These are phyloP conservation scores for Meteorus cinctellus DNA, from an alignment of 2,888 invertebrate genomes.

Conservation along the genomic window DNA sequence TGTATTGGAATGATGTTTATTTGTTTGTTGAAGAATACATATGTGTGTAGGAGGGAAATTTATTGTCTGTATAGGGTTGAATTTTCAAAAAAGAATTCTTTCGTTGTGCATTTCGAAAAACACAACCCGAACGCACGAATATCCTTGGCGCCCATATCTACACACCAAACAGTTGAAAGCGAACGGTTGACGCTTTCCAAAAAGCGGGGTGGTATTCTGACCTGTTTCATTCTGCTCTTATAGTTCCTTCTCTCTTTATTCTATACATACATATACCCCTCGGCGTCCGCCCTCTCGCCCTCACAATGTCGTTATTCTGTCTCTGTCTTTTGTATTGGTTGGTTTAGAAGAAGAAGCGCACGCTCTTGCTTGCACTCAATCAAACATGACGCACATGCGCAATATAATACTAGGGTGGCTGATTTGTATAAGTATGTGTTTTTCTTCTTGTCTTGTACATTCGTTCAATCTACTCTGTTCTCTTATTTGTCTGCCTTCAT, in stretches of 20 bases:
- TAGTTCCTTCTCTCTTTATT: conserved; percentile 54
- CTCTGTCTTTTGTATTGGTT: not conserved
- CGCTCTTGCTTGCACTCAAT: conserved; percentile 33
- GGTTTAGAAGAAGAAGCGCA: conserved; percentile 1
- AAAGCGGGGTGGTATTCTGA: conserved; percentile 27
- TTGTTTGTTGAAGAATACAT: too few species aligned
- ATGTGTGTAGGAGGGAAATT: not conserved
- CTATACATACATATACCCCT: not conserved
- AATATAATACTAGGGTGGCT: conserved; percentile 9
- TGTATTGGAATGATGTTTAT: too few species aligned
- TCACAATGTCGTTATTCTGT: not conserved
- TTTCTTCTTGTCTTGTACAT: not conserved
- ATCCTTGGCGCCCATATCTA: conserved; percentile 11
- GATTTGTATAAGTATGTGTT: not conserved
- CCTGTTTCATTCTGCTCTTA: conserved; percentile 51
- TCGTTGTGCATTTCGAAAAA: not conserved
- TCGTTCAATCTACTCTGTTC: not conserved
- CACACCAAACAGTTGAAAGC: not conserved
- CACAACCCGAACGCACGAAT: conserved; percentile 16
- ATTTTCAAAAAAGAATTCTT: not conserved
- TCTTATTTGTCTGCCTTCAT: too few species aligned
- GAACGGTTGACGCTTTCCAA: conserved; percentile 6
- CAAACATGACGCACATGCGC: conserved; percentile 11
- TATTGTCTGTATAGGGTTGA: not conserved
- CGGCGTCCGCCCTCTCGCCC: not conserved